Percentiles rank a stretch among this genome's conserved stretches.
These are phyloP conservation scores for Calephelis perditalis DNA, from an alignment of 2,888 invertebrate species.

Conservation along the genomic window DNA sequence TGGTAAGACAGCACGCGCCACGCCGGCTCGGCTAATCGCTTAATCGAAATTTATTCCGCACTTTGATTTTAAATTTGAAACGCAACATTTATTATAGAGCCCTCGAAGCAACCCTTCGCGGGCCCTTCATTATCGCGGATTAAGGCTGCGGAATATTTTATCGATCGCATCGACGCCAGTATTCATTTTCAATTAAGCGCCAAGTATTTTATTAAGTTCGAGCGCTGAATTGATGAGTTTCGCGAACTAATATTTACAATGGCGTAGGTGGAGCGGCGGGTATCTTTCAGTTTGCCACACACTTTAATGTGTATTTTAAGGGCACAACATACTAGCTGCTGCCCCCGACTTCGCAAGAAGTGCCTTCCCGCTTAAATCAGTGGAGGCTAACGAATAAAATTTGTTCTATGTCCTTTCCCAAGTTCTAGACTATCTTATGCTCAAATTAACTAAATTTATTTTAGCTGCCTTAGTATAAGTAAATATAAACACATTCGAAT, in stretches of 20 bases:
- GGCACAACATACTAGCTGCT: no score
- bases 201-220: slow-evolving; percentile 78
- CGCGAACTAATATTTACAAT: slow-evolving; percentile 77
- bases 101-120: slow-evolving; percentile 72
- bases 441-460: no score
- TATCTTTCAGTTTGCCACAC: background rate
- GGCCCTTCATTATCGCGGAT: slow-evolving; percentile 75
- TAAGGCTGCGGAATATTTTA: slow-evolving; percentile 76
- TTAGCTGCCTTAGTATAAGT: no score
- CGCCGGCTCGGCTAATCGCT: slow-evolving; percentile 68
- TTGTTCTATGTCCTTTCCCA: no score
- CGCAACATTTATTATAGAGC: slow-evolving; percentile 76
- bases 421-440: no score
- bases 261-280: slow-evolving; percentile 48
- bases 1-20: slow-evolving; percentile 65
- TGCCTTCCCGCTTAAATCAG: no score
- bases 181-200: slow-evolving; percentile 78
- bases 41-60: slow-evolving; percentile 79
- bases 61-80: slow-evolving; percentile 77
- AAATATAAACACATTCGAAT: no score
- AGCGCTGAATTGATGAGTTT: slow-evolving; percentile 76
- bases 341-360: no score
- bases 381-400: no score
- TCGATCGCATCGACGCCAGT: slow-evolving; percentile 71
- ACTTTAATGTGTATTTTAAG: background rate